Conservation (phyloP, 2,797 vertebrate genomes). For the Eulemur coronatus region DNA sequence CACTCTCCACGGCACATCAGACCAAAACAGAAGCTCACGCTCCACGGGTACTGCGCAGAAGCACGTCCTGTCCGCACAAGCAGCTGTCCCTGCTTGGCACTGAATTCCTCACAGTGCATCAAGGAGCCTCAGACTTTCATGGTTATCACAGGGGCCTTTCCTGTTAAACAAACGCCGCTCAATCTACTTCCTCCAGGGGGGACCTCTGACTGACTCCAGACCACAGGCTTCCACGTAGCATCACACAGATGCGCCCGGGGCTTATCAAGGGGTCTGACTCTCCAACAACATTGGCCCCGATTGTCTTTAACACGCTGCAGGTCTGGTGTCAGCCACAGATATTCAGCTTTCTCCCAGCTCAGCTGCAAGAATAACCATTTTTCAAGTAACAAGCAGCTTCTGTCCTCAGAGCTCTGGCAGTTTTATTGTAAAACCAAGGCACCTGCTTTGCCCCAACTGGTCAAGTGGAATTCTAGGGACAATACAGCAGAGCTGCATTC, state of each 20-base stretch:
- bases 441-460: background rate
- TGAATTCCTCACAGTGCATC: background rate
- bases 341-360: background rate
- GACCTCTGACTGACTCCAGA: background rate
- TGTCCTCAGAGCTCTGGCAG: background rate
- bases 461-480: background rate
- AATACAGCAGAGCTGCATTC: fast-evolving
- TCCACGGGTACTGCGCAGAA: background rate
- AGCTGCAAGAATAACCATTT: background rate
- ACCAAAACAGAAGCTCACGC: background rate
- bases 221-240: background rate
- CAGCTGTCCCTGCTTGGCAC: background rate
- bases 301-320: background rate
- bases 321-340: background rate
- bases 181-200: slow-evolving; percentile 75
- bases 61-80: background rate
- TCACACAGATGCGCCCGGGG: background rate
- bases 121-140: slow-evolving; percentile 15
- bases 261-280: background rate
- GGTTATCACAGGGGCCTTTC: slow-evolving; percentile 55
- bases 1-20: background rate
- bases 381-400: background rate
- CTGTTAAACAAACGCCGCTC: slow-evolving; percentile 53
- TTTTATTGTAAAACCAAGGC: background rate
- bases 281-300: background rate